phyloP scores from a whole-genome alignment of 1,140 invertebrate species.

The Bombus superbus region DNA sequence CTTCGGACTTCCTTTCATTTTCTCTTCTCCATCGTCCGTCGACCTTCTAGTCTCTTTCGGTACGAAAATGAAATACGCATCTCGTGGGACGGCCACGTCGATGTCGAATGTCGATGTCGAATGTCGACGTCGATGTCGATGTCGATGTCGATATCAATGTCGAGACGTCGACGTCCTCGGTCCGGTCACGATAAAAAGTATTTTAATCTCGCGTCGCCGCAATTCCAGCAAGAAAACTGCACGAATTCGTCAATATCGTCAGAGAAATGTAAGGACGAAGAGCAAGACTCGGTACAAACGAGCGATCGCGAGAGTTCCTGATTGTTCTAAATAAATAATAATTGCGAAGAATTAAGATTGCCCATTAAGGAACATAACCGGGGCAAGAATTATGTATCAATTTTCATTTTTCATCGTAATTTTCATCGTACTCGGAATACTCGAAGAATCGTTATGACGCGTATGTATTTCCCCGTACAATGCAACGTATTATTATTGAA shows the following conservation, averaged over 20 bases:
- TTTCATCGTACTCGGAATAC: not conserved
- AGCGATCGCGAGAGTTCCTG: too few relatives aligned
- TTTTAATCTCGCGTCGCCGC: slow-evolving; percentile 58
- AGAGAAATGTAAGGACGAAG: not conserved
- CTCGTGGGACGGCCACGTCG: slow-evolving; percentile 37
- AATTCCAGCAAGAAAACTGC: too few relatives aligned
- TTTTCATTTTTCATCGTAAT: too few relatives aligned
- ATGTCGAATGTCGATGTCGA: not conserved
- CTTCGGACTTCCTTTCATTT: not conserved
- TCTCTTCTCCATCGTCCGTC: not conserved
- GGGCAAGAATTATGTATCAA: not conserved
- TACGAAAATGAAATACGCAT: slow-evolving; percentile 58
- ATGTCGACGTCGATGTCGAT: not conserved
- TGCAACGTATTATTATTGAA: not conserved
- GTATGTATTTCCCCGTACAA: too few relatives aligned
- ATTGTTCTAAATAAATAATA: too few relatives aligned
- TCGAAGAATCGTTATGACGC: not conserved
- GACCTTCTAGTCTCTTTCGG: not conserved
- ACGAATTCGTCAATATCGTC: too few relatives aligned
- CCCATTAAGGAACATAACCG: too few relatives aligned
- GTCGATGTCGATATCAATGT: not conserved
- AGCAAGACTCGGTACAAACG: too few relatives aligned
- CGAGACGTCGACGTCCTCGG: slow-evolving; percentile 18
- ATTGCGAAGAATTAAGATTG: too few relatives aligned
- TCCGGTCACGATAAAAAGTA: slow-evolving; percentile 41